These are phyloP conservation scores for Diorhabda sublineata DNA, from an alignment of 1,140 invertebrate genomes.

Conservation along the genomic window DNA sequence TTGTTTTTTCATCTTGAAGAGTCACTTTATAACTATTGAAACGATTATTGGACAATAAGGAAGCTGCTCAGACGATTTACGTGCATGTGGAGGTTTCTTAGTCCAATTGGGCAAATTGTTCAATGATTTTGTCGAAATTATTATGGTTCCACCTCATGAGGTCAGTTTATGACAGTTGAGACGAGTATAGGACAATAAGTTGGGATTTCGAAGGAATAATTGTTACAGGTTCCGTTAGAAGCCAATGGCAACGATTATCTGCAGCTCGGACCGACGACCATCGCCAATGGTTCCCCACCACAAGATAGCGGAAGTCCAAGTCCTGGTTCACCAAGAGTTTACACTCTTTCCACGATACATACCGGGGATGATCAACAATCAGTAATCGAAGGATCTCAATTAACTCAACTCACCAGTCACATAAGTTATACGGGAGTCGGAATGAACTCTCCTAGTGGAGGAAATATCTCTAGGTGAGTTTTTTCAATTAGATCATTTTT, in stretches of 20 bases:
- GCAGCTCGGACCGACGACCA: constrained; percentile 33
- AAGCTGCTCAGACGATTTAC: no score
- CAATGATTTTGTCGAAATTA: no score
- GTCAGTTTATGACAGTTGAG: no score
- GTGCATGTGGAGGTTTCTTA: no score
- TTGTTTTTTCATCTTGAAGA: no score
- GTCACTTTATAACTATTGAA: no score
- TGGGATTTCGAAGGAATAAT: neutral
- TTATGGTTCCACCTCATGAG: no score
- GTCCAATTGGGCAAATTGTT: no score
- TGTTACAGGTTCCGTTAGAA: constrained; percentile 33
- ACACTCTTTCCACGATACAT: constrained; percentile 18
- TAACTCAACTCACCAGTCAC: constrained; percentile 44
- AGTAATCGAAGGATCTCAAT: constrained; percentile 33
- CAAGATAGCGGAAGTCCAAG: constrained; percentile 37
- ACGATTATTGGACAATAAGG: no score
- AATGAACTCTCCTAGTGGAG: constrained; percentile 19
- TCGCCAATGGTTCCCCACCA: constrained; percentile 38
- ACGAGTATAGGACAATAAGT: no score
- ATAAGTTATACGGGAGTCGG: constrained; percentile 42
- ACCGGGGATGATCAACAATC: constrained; percentile 19
- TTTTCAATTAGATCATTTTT: neutral
- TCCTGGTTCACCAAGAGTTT: constrained; percentile 35
- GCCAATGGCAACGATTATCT: constrained; percentile 31
- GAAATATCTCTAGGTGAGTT: constrained; percentile 33